Evolutionary conservation across 2,113 vertebrate genomes (phyloP), one percentile per base, ranked within the genome.

Genomic region (Oreotrochilus melanogaster): DNA sequence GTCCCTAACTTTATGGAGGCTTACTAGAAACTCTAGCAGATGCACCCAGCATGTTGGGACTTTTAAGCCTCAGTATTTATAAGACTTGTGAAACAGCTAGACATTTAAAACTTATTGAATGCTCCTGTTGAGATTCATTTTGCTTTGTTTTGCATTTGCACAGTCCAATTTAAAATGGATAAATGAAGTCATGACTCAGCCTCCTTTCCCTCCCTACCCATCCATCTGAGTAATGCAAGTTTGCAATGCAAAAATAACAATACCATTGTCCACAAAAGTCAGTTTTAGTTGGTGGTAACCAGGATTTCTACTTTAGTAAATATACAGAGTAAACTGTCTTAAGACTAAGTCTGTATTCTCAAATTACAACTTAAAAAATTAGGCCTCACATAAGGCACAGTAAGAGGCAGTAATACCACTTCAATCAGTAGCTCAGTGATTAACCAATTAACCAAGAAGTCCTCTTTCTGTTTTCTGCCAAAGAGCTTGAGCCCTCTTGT

Each of bases 201-300:
- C 10, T 39, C 39, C 39, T 39, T 39, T 39, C 39, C 10, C 39
- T 39, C 39, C 39, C 39, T 39, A 39, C 39, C 39, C 39, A 39
- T 39, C 39, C 39, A 39, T 10, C 39, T 39, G 39, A 39, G 39
- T 39, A 39, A 39, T 28, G 22, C 18, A 7, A 1, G 6, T 92
- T 73, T 65, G 22, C 31, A 72, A 2, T 45, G 18, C 28, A 76
- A 56, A 87, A 88, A n/a, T 42, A 81, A 42, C 14, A 33, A 3
- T 11, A 5, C 3, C 18, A 10, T 60, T 76, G 10, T 47, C 6
- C 16, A n/a, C 15, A 31, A 4, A 24, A 13, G 2, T 2, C 5
- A 18, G 24, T 65, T 88, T n/a, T 35, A 24, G 10, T 17, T 51
- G 15, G 23, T 51, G 23, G 10, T 30, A 5, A 18, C 43, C 8